These are phyloP conservation scores for Euleptes europaea DNA, from an alignment of 2,113 vertebrate species.

Conservation along the genomic window DNA sequence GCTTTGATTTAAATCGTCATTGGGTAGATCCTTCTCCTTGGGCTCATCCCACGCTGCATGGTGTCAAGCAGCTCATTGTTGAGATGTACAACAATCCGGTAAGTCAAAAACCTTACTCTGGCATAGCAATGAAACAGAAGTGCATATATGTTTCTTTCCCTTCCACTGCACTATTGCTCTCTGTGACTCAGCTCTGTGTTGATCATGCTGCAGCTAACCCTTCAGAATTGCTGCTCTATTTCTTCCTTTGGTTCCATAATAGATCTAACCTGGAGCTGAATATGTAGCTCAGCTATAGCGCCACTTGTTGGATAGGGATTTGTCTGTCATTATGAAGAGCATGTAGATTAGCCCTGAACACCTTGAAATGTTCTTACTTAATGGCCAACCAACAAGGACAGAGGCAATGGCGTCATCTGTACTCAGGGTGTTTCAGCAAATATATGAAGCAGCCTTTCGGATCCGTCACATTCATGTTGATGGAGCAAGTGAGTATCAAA, in stretches of 20 bases:
- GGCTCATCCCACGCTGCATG: slow-evolving; percentile 95
- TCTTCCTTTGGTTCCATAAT: neutral
- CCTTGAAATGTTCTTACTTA: neutral
- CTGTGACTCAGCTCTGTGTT: neutral
- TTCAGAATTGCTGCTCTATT: neutral
- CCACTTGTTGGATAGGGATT: fast-evolving
- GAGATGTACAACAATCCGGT: slow-evolving; percentile 95
- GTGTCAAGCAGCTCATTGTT: slow-evolving; percentile 93
- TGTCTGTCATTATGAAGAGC: neutral
- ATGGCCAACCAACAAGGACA: neutral
- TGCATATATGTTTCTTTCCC: neutral
- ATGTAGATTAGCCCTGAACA: neutral
- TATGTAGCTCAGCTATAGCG: neutral
- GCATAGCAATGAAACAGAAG: neutral
- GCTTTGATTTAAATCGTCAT: slow-evolving; percentile 96
- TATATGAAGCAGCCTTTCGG: neutral
- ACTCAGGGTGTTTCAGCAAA: neutral
- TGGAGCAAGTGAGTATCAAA: slow-evolving; percentile 21
- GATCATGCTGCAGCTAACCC: neutral
- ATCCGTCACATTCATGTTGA: neutral
- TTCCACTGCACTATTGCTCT: neutral
- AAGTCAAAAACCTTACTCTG: slow-evolving; percentile 65
- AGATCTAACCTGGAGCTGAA: neutral
- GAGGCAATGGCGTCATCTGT: neutral
- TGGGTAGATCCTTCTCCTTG: slow-evolving; percentile 96